Conservation (phyloP, 2,797 vertebrate genomes). For the Bovichtus diacanthus region DNA sequence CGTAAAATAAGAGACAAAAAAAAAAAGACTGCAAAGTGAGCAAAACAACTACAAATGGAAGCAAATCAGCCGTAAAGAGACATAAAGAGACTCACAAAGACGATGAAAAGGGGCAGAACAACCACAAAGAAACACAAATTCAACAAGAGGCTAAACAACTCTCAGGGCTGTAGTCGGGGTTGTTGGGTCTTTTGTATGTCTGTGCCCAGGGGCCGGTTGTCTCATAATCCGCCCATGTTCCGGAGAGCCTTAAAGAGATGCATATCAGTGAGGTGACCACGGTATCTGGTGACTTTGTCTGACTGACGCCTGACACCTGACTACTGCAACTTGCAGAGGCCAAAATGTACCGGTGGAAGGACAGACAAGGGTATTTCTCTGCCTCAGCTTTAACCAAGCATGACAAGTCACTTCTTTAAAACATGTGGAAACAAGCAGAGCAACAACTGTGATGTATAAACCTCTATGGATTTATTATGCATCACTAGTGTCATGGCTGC, state of each 20-base stretch:
- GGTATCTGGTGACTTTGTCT: conserved; percentile 63
- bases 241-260: conserved; percentile 22
- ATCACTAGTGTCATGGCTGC: not conserved
- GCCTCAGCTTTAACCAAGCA: conserved; percentile 1
- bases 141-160: too few relatives aligned
- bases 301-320: conserved; percentile 87
- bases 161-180: too few relatives aligned
- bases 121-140: too few relatives aligned
- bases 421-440: not conserved
- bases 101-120: too few relatives aligned
- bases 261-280: conserved; percentile 22
- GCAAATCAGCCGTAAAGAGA: too few relatives aligned
- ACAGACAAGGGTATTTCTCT: conserved; percentile 88
- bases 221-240: too few relatives aligned
- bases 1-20: too few relatives aligned
- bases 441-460: not conserved
- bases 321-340: conserved; percentile 65
- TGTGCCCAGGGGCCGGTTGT: too few relatives aligned
- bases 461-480: not conserved
- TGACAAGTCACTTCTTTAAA: not conserved
- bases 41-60: too few relatives aligned
- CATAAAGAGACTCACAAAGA: too few relatives aligned
- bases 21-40: too few relatives aligned
- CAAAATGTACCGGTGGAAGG: conserved; percentile 88
- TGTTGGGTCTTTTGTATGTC: too few relatives aligned